Evolutionary conservation across 2,888 invertebrate genomes (phyloP), one percentile per base, ranked within the genome.

Genomic region (Corythucha ciliata): DNA sequence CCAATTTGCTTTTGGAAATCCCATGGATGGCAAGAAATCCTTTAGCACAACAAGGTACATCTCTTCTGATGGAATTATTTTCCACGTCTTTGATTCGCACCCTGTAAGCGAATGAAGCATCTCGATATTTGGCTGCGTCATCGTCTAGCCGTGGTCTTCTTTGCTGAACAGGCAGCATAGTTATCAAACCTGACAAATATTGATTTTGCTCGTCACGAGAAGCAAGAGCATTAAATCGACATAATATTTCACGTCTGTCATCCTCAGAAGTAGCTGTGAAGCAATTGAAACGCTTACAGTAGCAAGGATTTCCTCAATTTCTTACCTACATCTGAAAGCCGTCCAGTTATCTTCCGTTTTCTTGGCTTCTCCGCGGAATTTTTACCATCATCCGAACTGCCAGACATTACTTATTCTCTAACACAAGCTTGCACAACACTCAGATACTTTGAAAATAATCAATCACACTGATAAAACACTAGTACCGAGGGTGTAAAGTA

Each of bases 101-200:
- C 39, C 26, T 16, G 48, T 39, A 48, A 25, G 39, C 24, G 21
- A 50, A 50, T 18, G 39, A 39, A 20, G 14, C 39, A 40, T 50
- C 50, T 22, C 33, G 50, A 33, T 25, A 27, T 50, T 29, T 29
- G 14, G 52, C 52, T 20, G 29, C 25, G 21, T 52, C 52, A 12
- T 37, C 46, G 24, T 14, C 39, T 29, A 20, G 37, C 25, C 46
- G 37, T 24, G 52, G 52, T 22, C 33, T 50, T 24, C 52, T 45
- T 45, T 37, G 39, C 39, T 49, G 46, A 29, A 55, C 32, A 33
- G 42, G 52, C 21, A 37, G 32, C 16, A 55, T 37, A 12, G 48
- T 52, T 16, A 55, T 55, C 34, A 55, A 55, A 36, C 55, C 52
- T 16, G 37, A 14, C 45, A 48, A 52, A 48, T 48, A 52, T 22